Evolutionary conservation across 2,888 invertebrate species (phyloP), one percentile per base, ranked within the genome.

Genomic region (Gymnosoma rotundatum): DNA sequence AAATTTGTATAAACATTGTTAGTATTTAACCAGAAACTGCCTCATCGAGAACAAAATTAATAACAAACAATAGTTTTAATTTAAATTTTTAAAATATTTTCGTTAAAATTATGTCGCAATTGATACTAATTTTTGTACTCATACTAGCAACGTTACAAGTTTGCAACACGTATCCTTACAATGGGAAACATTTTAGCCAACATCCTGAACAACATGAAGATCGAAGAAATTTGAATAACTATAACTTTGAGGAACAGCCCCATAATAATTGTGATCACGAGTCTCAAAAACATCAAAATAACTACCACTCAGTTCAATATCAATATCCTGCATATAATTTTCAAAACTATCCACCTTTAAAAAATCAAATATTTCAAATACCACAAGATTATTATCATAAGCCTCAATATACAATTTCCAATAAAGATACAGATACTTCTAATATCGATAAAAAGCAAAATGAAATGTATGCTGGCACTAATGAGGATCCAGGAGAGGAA

Each of bases 151-250:
- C 2, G 16, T 14, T 73, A 0, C 38, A 66, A 60, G n/a, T 18
- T 7, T 25, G 50, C 20, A 6, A 8, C n/a, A 21, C 50, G 18
- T 25, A 52, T 2, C 58, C 78, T 10, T 20, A 58, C 36, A 58
- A 58, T 25, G 4, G 6, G 0, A n/a, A 14, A 9, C 2, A 5
- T 5, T 20, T 54, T 7, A 3, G 14, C 0, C 32, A 21, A 8
- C 1, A 8, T 25, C 4, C 12, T 58, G 25, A 18, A 10, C 0
- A 14, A n/a, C 72, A 58, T 42, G 50, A 48, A 42, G 56, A 66
- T 52, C 63, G 78, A 5, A 48, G 38, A 20, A 69, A 61, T 42
- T 74, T 83, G n/a, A 78, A 83, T 36, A 70, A 74, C 25, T 70
- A 83, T 18, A 78, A 83, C 42, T 78, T 78, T 69, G 78, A 83